Evolutionary conservation across 2,888 invertebrate species (phyloP), one percentile per base, ranked within the genome.

Genomic region (Macroteleia sp.): DNA sequence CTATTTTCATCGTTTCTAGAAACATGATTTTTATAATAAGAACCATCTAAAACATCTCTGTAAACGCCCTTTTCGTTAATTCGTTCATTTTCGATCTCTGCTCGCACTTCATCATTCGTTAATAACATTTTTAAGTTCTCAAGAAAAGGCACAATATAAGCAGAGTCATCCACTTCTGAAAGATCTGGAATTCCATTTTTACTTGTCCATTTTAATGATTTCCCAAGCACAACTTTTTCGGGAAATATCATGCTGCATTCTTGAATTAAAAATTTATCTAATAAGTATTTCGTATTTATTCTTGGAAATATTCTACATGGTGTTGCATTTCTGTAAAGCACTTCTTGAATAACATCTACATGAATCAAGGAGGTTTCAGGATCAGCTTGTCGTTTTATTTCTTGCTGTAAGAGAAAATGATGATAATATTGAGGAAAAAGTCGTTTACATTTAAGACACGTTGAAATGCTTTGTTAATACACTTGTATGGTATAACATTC

Each of bases 141-240:
- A 42, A 74, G 76, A 61, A 80, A 64, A 5, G 81, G 80, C 19
- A 5, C 83, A 75, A 56, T 73, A 81, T 16, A 82, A 50, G 5
- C 46, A 4, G 4, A 9, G 25, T 46, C 25, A 5, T 3, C n/a
- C n/a, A n/a, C 3, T 5, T 5, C 25, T 25, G 3, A 3, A 25
- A 25, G 25, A 5, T 6, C 6, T 25, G 6, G 6, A 3, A 5
- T 3, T 42, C 20, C 42, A 80, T 54, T 44, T 20, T 28, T 30
- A 42, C n/a, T 28, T 16, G 30, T 6, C 44, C 59, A 59, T 8
- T 4, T 6, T 6, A 3, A 3, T n/a, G 44, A 19, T 19, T 25
- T 59, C 9, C 59, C 59, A 14, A 59, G 1, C n/a, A 9, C 1
- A 41, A 44, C 3, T 30, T 28, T 6, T 42, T 6, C n/a, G 16